Evolutionary conservation across 2,888 invertebrate genomes (phyloP), one percentile per base, ranked within the genome.

Genomic region (Synergus japonicus): DNA sequence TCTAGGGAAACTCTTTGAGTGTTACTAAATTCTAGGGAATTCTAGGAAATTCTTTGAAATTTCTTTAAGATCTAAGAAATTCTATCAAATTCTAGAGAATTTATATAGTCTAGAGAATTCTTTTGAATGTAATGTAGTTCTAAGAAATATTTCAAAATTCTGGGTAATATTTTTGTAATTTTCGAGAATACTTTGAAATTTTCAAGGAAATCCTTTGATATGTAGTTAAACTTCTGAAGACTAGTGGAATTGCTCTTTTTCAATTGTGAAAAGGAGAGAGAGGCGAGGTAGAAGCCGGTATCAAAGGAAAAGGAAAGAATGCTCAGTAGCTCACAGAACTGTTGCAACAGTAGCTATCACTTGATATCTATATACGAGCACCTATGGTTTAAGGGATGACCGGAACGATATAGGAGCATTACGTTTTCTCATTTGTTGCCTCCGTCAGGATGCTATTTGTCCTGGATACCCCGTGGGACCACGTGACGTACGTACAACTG

Each of bases 391-490:
- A 79, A 80, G 83, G 78, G 66, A 76, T 43, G 66, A 60, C 73
- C 73, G 29, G 76, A 49, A 69, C 78, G 58, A 54, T 58, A 29
- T 60, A 73, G 77, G 69, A 76, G 69, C 76, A 80, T 15, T 73
- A 76, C 83, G 79, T 83, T 83, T 86, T 84, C 87, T 88, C 84
- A 86, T 86, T 88, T 86, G 86, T 82, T 84, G 79, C 86, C 84
- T 85, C 87, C 82, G 84, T 85, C 83, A 83, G 85, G 85, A 86
- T 81, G 87, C 87, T 88, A 88, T 88, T 88, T 87, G 88, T 87
- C 85, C 85, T 76, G 85, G 82, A 86, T 86, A 84, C 87, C 86
- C 69, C 87, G 64, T 79, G 83, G 82, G 85, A 85, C 85, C 86
- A 64, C 79, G 83, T 83, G 85, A 85, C 86, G 69, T 69, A 85